These are phyloP conservation scores for Tigriopus japonicus DNA, from an alignment of 1,140 invertebrate genomes.

Conservation along the genomic window DNA sequence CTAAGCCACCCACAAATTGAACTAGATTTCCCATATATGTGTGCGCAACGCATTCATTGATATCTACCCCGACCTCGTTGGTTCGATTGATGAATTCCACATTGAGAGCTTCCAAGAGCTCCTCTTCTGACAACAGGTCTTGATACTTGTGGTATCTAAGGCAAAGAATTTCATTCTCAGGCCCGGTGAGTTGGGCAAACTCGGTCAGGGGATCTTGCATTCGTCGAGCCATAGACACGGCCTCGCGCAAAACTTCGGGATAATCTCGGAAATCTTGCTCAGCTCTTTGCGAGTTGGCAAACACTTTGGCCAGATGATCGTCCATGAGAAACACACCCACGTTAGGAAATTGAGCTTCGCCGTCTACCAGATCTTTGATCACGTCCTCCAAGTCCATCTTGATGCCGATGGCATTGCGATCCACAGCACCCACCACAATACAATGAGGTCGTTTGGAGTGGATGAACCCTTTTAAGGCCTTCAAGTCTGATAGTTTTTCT, in stretches of 20 bases:
- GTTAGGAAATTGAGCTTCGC: conserved; percentile 67
- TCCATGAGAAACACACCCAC: conserved; percentile 80
- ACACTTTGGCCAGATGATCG: conserved; percentile 72
- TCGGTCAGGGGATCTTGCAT: conserved; percentile 91
- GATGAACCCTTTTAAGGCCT: conserved; percentile 66
- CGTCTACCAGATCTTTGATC: conserved; percentile 43
- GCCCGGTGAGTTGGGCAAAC: conserved; percentile 81
- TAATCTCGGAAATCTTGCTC: conserved; percentile 75
- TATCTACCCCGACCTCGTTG: conserved; percentile 96
- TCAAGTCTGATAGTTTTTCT: conserved; percentile 59
- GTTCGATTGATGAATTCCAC: conserved; percentile 68
- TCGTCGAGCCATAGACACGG: conserved; percentile 72
- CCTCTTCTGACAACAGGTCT: conserved; percentile 16
- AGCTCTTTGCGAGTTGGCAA: conserved; percentile 73
- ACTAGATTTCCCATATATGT: conserved; percentile 70
- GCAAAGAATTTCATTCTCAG: conserved; percentile 87
- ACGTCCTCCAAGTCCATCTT: conserved; percentile 62
- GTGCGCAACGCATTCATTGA: conserved; percentile 76
- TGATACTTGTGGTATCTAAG: conserved; percentile 74
- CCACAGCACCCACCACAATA: conserved; percentile 73
- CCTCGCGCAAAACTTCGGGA: conserved; percentile 64
- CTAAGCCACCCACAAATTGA: conserved; percentile 93
- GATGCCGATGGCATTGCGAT: conserved; percentile 63
- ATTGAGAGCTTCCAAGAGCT: conserved; percentile 9
- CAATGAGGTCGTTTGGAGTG: conserved; percentile 78